Conservation (phyloP, 2,113 vertebrate genomes). For the Oryzias woworae region DNA sequence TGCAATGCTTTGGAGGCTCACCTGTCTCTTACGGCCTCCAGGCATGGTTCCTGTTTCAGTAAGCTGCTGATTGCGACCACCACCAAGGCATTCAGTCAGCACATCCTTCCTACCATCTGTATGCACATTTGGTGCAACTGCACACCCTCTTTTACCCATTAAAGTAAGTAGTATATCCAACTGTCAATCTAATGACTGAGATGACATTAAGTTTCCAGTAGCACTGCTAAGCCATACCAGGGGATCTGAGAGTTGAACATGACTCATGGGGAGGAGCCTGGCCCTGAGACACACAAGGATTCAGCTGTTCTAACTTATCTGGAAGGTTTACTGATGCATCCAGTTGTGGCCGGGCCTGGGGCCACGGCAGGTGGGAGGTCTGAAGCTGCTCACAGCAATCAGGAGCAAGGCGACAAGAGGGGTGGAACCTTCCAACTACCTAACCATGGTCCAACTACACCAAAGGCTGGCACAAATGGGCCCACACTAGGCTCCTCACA, state of each 20-base stretch:
- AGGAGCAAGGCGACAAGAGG: constrained; percentile 84
- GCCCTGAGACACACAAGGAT: constrained; percentile 99
- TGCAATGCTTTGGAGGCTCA: constrained; percentile 60
- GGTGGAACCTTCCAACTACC: constrained; percentile 82
- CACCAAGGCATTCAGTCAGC: constrained; percentile 21
- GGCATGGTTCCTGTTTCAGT: constrained; percentile 41
- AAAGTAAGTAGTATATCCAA: constrained; percentile 56
- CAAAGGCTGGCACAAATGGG: constrained; percentile 73
- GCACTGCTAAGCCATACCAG: constrained; percentile 76
- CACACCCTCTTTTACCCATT: constrained; percentile 47
- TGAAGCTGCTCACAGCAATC: constrained; percentile 80
- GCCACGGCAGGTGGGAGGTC: constrained; percentile 87
- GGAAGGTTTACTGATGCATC: constrained; percentile 99
- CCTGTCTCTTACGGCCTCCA: constrained; percentile 56
- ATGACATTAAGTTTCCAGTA: constrained; percentile 70
- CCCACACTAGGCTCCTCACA: constrained; percentile 85
- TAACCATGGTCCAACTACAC: constrained; percentile 82
- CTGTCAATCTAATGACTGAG: constrained; percentile 63
- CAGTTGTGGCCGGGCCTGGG: constrained; percentile 91
- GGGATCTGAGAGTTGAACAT: constrained; percentile 96
- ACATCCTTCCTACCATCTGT: constrained; percentile 8
- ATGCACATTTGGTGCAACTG: constrained; percentile 25
- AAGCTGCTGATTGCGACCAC: constrained; percentile 42
- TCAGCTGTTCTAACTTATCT: constrained; percentile 99
- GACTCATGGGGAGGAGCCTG: constrained; percentile 99